phyloP scores from a whole-genome alignment of 2,888 invertebrate species.

The Cryptus viduatorius region DNA sequence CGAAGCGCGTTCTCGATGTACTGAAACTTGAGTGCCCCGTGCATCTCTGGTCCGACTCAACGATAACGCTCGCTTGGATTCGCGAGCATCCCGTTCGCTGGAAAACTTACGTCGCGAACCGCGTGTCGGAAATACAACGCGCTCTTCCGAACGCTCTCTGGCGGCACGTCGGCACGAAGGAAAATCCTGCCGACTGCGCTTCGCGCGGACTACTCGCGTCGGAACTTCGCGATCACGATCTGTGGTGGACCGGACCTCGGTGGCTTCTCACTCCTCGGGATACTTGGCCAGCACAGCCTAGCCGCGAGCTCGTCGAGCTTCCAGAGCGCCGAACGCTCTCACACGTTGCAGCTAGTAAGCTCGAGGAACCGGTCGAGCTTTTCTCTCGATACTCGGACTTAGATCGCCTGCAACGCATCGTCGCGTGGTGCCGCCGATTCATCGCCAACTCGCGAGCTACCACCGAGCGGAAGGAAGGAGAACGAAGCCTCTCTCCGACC shows the following conservation, averaged over 20 bases:
- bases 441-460: too few species aligned
- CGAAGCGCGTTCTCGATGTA: neutral
- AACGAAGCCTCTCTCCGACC: neutral
- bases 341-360: neutral
- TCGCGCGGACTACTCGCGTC: slow-evolving; percentile 1
- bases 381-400: neutral
- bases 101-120: too few species aligned
- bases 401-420: neutral
- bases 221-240: neutral
- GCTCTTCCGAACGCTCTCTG: slow-evolving; percentile 61
- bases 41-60: slow-evolving; percentile 56
- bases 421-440: slow-evolving; percentile 6
- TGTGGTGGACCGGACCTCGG: too few species aligned
- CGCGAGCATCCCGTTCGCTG: too few species aligned
- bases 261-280: slow-evolving; percentile 14
- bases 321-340: neutral
- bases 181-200: slow-evolving; percentile 75
- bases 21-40: neutral
- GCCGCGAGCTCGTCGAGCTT: neutral
- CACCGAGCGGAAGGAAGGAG: too few species aligned
- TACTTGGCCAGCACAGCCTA: slow-evolving; percentile 1
- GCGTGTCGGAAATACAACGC: slow-evolving; percentile 66
- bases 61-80: too few species aligned
- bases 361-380: neutral
- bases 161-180: slow-evolving; percentile 68